Percentiles rank a stretch among this genome's conserved stretches.
These are phyloP conservation scores for Trachemys scripta DNA, from an alignment of 2,113 vertebrate species.

Conservation along the genomic window DNA sequence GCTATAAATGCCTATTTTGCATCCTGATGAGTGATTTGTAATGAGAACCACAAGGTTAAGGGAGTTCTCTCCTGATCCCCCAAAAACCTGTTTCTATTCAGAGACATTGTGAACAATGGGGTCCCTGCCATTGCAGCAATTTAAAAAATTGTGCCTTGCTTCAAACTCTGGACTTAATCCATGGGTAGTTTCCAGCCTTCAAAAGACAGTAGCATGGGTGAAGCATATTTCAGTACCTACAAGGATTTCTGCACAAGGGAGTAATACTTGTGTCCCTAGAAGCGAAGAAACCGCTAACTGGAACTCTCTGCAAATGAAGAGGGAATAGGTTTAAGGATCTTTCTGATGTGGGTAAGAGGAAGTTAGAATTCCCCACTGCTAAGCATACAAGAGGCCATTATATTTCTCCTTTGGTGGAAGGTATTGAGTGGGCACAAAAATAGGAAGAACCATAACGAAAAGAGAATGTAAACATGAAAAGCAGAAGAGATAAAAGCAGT, in stretches of 20 bases:
- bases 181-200: slow-evolving; percentile 1
- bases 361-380: background rate
- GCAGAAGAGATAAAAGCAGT: background rate
- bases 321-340: slow-evolving; percentile 40
- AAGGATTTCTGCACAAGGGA: background rate
- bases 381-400: background rate
- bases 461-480: background rate
- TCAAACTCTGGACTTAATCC: background rate
- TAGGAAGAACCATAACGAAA: background rate
- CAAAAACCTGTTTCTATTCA: background rate
- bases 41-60: slow-evolving; percentile 28
- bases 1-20: slow-evolving; percentile 18
- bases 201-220: background rate
- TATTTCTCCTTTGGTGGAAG: background rate
- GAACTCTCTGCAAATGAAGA: background rate
- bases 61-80: background rate
- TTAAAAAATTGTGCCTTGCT: background rate
- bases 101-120: slow-evolving; percentile 7
- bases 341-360: background rate
- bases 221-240: background rate
- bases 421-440: background rate
- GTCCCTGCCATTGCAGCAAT: background rate
- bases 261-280: background rate
- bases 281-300: background rate
- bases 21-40: slow-evolving; percentile 21